Base-by-base conservation (phyloP, 2,113 vertebrate species). In the Ceuthmochares aereus region DNA sequence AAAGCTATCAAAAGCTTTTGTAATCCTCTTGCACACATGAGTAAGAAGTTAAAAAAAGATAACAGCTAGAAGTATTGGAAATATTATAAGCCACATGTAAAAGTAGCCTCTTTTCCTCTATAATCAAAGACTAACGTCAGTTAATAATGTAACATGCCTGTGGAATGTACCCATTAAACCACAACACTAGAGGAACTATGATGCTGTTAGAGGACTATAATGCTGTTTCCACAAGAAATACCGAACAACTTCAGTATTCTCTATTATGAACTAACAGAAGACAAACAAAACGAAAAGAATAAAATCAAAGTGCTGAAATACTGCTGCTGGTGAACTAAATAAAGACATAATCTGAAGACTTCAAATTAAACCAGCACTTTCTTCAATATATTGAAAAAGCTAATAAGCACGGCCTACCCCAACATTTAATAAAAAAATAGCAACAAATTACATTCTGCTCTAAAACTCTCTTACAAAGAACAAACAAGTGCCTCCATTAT, bases 401-500 rank as follows among this genome's bases (percentile, higher is more conserved):
- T 42, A 29, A 32, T 4, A 82, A 92, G 42, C 15, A 4, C 3
- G 6, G 37, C 8, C 5, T 30, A 40, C 2, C 1, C 9, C 5
- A 54, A 25, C 0, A 10, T 1, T 40, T 27, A 27, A 21, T 6
- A 1, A 4, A 45, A 52, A 66, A 68, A 14, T 0, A 63, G 2
- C 11, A 47, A 26, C 4, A 52, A 75, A 47, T 4, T 6, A 18
- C 9, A 8, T 40, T 40, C 12, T 36, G 15, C 10, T 60, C 8
- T 55, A 32, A 3, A 32, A 4, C 3, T 25, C 3, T 25, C 7
- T 54, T 29, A 5, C 2, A 67, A 42, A 3, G 7, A 72, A 17
- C 19, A 79, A 68, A 5, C 6, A 25, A 64, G 20, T 54, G 0
- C 8, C 4, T 40, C 4, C 0, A 4, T 2, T 17, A 5, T 3